phyloP scores from a whole-genome alignment of 2,888 invertebrate species.

The Andrena fulva region DNA sequence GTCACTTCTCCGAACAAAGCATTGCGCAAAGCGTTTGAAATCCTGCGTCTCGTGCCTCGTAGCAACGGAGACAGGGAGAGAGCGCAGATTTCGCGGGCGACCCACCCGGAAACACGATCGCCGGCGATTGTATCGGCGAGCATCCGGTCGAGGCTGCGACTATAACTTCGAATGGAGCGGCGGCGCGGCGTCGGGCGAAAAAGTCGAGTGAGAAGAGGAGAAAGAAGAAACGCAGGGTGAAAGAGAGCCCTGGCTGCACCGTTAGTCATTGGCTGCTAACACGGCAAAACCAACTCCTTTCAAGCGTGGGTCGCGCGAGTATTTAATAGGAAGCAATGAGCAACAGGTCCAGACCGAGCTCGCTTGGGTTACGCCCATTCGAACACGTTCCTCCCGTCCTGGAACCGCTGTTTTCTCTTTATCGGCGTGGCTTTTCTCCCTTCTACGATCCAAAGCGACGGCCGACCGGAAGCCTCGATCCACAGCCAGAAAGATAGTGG shows the following conservation, averaged over 20 bases:
- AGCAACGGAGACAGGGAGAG: background rate
- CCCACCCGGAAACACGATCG: constrained; percentile 32
- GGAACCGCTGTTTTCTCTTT: constrained; percentile 68
- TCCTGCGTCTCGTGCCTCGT: background rate
- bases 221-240: constrained; percentile 51
- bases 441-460: constrained; percentile 47
- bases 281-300: constrained; percentile 72
- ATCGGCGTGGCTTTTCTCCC: constrained; percentile 68
- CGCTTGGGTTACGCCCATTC: constrained; percentile 77
- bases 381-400: constrained; percentile 61
- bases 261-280: constrained; percentile 73
- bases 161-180: constrained; percentile 19
- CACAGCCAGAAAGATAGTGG: background rate
- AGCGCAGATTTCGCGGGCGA: constrained; percentile 20
- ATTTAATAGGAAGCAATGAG: constrained; percentile 80
- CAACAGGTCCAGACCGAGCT: constrained; percentile 76
- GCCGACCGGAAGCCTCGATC: constrained; percentile 45
- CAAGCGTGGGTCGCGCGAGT: constrained; percentile 72
- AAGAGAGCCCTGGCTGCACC: constrained; percentile 50
- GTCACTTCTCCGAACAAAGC: too few relatives aligned
- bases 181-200: background rate
- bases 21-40: background rate
- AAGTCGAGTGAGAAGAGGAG: constrained; percentile 23
- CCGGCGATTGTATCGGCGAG: constrained; percentile 14
- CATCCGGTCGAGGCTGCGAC: constrained; percentile 27